phyloP scores from a whole-genome alignment of 2,113 vertebrate genomes.

The Cyanocitta stelleri region DNA sequence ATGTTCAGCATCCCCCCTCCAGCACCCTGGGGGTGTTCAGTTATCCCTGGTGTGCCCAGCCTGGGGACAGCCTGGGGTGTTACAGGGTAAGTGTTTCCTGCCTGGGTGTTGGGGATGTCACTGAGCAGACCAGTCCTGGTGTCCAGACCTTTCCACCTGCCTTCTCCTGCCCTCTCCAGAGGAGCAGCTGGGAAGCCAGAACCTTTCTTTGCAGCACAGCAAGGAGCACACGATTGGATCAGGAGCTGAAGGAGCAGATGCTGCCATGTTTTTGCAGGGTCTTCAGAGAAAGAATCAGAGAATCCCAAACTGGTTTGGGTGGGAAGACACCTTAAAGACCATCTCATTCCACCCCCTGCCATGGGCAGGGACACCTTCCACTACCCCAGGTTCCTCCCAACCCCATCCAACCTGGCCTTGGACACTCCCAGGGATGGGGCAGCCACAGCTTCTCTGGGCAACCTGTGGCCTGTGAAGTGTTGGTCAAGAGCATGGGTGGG shows the following conservation, averaged over 20 bases:
- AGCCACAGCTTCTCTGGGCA: neutral
- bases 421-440: neutral
- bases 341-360: neutral
- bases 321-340: neutral
- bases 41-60: neutral
- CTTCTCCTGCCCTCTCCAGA: neutral
- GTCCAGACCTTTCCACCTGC: fast-evolving
- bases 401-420: neutral
- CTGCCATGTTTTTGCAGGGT: fast-evolving
- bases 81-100: fast-evolving
- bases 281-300: neutral
- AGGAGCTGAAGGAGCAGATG: neutral
- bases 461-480: neutral
- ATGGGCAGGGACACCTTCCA: neutral
- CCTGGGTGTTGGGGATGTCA: neutral
- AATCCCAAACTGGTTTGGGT: neutral
- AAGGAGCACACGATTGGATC: fast-evolving
- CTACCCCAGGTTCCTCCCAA: fast-evolving
- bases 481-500: fast-evolving
- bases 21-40: neutral
- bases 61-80: neutral
- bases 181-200: neutral
- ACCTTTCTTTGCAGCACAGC: neutral
- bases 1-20: fast-evolving
- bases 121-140: fast-evolving